Conservation (phyloP, 2,113 vertebrate species). For the Lonchura striata region DNA sequence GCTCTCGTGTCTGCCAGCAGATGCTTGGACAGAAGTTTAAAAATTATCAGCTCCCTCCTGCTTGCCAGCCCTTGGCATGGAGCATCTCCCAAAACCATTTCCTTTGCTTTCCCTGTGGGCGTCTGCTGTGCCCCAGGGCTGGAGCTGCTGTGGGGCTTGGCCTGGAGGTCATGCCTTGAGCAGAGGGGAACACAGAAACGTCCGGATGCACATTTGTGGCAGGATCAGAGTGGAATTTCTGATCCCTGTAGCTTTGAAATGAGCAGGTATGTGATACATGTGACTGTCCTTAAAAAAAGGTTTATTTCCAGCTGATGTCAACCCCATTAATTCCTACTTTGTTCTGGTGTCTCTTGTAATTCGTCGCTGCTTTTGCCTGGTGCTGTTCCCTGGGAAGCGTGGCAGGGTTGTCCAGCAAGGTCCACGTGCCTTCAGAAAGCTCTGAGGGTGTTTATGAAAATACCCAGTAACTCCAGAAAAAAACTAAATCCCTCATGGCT, state of each 20-base stretch:
- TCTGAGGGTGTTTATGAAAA: background rate
- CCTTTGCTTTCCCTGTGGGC: background rate
- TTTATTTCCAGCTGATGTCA: background rate
- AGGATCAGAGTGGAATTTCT: background rate
- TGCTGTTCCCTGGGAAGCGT: background rate
- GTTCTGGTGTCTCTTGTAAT: background rate
- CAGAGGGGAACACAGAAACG: background rate
- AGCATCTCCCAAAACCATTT: background rate
- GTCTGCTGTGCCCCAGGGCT: background rate
- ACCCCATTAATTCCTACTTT: background rate
- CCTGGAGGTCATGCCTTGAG: background rate
- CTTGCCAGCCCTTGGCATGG: background rate
- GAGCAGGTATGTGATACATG: background rate
- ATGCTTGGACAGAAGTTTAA: background rate
- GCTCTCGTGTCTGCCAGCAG: background rate
- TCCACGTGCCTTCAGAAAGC: background rate
- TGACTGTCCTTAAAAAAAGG: background rate
- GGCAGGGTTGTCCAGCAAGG: background rate
- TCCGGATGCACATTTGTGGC: background rate
- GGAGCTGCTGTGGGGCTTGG: background rate
- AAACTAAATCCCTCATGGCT: background rate
- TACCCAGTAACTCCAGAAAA: background rate
- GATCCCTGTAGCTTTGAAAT: background rate
- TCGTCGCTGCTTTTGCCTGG: background rate
- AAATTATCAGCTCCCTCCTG: background rate